phyloP scores from a whole-genome alignment of 2,797 vertebrate species.

The Myripristis jacobus region DNA sequence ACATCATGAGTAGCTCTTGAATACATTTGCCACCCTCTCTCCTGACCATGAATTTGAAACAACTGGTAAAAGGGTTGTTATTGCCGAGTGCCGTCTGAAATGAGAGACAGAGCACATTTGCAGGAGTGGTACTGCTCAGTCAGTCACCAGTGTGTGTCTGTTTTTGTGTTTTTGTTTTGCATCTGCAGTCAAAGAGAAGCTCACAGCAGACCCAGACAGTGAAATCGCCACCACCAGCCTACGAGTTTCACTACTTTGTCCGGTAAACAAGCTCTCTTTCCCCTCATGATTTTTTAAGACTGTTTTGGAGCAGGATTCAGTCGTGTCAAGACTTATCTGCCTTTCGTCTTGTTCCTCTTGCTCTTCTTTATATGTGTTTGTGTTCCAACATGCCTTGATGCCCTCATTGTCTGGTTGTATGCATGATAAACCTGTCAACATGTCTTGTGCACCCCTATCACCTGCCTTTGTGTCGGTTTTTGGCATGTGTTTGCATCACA shows the following conservation, averaged over 20 bases:
- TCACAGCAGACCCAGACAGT: slow-evolving; percentile 97
- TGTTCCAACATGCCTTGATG: slow-evolving; percentile 28
- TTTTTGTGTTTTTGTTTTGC: slow-evolving; percentile 30
- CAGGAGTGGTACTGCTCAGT: slow-evolving; percentile 1
- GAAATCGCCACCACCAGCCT: slow-evolving; percentile 99
- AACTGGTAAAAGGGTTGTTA: neutral
- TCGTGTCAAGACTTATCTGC: slow-evolving; percentile 38
- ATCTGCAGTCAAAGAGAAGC: slow-evolving; percentile 95
- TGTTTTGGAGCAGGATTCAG: slow-evolving; percentile 15
- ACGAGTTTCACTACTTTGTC: slow-evolving; percentile 96
- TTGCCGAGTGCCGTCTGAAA: neutral
- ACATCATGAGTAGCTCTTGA: slow-evolving; percentile 3
- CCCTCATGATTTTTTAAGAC: slow-evolving; percentile 1
- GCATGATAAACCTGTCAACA: slow-evolving; percentile 21
- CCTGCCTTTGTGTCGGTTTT: slow-evolving; percentile 39
- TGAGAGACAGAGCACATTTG: neutral
- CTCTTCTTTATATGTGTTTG: slow-evolving; percentile 1
- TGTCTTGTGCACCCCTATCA: slow-evolving; percentile 25
- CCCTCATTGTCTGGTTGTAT: slow-evolving; percentile 6
- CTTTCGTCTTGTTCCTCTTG: slow-evolving; percentile 22
- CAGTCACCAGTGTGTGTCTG: slow-evolving; percentile 4
- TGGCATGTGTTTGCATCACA: too few species aligned
- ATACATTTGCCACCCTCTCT: neutral
- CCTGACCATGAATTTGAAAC: slow-evolving; percentile 3
- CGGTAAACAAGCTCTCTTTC: slow-evolving; percentile 82